Evolutionary conservation across 2,113 vertebrate genomes (phyloP), one percentile per base, ranked within the genome.

Genomic region (Himantopus leucocephalus): DNA sequence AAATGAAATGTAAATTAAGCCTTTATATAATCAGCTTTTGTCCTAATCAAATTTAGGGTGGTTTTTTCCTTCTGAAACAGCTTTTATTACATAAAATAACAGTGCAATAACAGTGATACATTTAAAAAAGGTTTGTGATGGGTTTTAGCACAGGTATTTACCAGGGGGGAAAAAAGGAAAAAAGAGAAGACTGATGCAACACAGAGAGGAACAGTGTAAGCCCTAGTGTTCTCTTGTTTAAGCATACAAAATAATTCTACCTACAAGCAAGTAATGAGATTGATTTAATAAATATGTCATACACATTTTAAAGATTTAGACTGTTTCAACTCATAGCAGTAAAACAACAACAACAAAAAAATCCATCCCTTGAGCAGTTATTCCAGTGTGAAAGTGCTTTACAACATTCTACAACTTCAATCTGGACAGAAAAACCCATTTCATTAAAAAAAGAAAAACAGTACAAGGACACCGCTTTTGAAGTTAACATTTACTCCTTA

Each of bases 1-100:
- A 96, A 92, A 94, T 43, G 11, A 96, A 90, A 97, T 90, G 47
- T 59, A 97, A 97, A 97, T 96, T 92, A 96, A 94, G 58, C 56
- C 47, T 92, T 66, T 91, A 97, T 88, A n/a, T 71, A 92, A 97
- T 77, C 86, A 94, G 32, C 20, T 94, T 94, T 96, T 92, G 55
- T 21, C 29, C 50, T 91, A 60, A 82, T 66, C 52, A 92, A 82
- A 91, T 92, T 41, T 92, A 91, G 39, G 3, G 9, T 8, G 30
- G 10, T 14, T 82, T 59, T 92, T 90, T 72, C 73, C 93, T 92
- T 94, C 52, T 94, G 50, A 48, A 92, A 59, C 26, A 91, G 32
- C 7, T 93, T 91, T 87, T 52, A 22, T 55, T 58, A 77, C 20
- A n/a, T 39, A 68, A 81, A 47, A 66, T 59, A 73, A 18, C 8